phyloP scores from a whole-genome alignment of 2,113 vertebrate species.

The Thunnus maccoyii region DNA sequence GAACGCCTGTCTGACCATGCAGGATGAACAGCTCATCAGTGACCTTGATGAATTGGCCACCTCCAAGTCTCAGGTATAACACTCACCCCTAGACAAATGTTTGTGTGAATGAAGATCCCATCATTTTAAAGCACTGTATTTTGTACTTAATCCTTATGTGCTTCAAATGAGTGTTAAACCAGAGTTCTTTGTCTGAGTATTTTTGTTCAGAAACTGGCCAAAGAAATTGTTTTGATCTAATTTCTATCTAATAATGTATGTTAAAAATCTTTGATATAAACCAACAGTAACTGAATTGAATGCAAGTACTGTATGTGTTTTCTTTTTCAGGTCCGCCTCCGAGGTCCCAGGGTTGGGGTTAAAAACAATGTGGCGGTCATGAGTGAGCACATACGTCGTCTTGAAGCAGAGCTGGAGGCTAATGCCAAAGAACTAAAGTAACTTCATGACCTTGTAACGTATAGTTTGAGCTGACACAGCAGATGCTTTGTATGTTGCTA shows the following conservation, averaged over 20 bases:
- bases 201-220: background rate
- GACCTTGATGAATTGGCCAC: slow-evolving; percentile 88
- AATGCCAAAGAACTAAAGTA: slow-evolving; percentile 91
- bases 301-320: background rate
- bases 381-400: slow-evolving; percentile 88
- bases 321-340: slow-evolving; percentile 81
- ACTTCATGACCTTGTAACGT: background rate
- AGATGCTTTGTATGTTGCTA: background rate
- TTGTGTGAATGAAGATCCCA: background rate
- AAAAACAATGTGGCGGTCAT: slow-evolving; percentile 82
- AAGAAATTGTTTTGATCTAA: background rate
- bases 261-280: background rate
- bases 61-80: slow-evolving; percentile 84
- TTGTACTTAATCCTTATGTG: background rate
- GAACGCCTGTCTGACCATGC: slow-evolving; percentile 86
- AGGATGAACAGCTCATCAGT: slow-evolving; percentile 87
- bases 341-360: slow-evolving; percentile 80
- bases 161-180: background rate
- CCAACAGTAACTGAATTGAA: background rate
- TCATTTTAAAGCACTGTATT: background rate
- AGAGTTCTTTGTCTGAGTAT: background rate
- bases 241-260: background rate
- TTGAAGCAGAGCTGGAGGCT: slow-evolving; percentile 90
- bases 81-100: slow-evolving; percentile 13
- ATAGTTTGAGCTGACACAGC: background rate